Percentiles rank a stretch among this genome's conserved stretches.
These are phyloP conservation scores for Volucella inanis DNA, from an alignment of 2,888 invertebrate genomes.

Conservation along the genomic window DNA sequence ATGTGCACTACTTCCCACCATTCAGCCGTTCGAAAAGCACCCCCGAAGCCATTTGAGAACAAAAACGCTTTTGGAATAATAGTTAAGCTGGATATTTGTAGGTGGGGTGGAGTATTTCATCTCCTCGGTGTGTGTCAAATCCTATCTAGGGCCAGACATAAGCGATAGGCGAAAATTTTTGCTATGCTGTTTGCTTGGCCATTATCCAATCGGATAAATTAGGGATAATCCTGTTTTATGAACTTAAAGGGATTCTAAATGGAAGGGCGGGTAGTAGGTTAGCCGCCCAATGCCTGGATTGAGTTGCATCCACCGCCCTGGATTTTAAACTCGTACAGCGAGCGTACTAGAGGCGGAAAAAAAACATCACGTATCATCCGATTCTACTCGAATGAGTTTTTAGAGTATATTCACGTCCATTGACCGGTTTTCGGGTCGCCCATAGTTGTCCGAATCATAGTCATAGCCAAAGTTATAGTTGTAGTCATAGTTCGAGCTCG, in stretches of 20 bases:
- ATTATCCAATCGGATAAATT: constrained; percentile 73
- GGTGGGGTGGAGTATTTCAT: neutral
- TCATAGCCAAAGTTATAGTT: too few species aligned
- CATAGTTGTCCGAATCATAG: neutral
- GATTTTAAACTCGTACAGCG: neutral
- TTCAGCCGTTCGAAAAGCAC: neutral
- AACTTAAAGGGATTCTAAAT: constrained; percentile 63
- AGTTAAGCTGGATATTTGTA: constrained; percentile 9
- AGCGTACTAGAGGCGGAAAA: constrained; percentile 13
- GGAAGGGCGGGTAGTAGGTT: neutral
- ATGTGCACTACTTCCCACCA: neutral
- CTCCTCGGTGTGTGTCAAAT: neutral
- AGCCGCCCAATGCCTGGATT: constrained; percentile 1
- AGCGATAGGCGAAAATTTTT: constrained; percentile 58
- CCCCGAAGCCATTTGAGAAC: constrained; percentile 22
- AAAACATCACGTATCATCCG: constrained; percentile 60
- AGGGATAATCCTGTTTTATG: constrained; percentile 73
- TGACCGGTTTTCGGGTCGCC: constrained; percentile 53
- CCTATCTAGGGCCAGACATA: constrained; percentile 7
- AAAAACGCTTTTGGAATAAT: constrained; percentile 9
- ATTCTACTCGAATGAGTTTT: constrained; percentile 67
- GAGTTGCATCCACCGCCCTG: too few species aligned
- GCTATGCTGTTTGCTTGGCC: constrained; percentile 68
- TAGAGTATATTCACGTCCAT: constrained; percentile 66
- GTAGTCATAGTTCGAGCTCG: too few species aligned